Percentiles rank a stretch among this genome's conserved stretches.
Evolutionary conservation across 23 tunicate genomes (phyloP).

Genomic region (Phallusia fumigata): DNA sequence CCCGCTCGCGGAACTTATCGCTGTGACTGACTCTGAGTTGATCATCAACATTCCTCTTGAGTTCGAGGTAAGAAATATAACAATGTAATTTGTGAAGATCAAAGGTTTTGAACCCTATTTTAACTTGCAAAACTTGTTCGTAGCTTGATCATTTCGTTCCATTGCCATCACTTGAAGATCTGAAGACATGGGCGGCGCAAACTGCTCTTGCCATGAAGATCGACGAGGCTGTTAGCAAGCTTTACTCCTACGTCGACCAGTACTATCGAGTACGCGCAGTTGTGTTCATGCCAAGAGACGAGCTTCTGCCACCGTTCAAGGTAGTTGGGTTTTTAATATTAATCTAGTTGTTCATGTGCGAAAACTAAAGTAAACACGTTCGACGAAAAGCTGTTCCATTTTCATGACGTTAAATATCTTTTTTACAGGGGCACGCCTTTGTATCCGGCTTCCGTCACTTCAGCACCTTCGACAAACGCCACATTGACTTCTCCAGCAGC

Average conservation of each 20-base stretch:
- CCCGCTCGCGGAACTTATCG: slow-evolving; percentile 59
- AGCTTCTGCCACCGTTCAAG: slow-evolving; percentile 90
- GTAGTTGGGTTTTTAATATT: too few species aligned
- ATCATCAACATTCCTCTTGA: slow-evolving; percentile 74
- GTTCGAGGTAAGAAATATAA: slow-evolving; percentile 58
- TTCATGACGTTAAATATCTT: background rate
- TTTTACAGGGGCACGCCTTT: slow-evolving; percentile 78
- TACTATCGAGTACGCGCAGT: slow-evolving; percentile 68
- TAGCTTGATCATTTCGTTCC: slow-evolving; percentile 59
- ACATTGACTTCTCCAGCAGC: slow-evolving; percentile 62
- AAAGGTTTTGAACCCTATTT: background rate
- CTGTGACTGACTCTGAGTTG: slow-evolving; percentile 49
- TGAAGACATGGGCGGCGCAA: slow-evolving; percentile 63
- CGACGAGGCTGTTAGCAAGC: slow-evolving; percentile 32
- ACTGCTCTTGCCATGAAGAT: slow-evolving; percentile 63
- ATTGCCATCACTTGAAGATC: slow-evolving; percentile 55
- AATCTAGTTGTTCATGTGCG: too few species aligned
- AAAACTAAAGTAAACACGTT: too few species aligned
- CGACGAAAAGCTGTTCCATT: background rate
- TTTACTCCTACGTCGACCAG: slow-evolving; percentile 46
- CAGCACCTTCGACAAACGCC: slow-evolving; percentile 85
- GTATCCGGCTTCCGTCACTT: slow-evolving; percentile 88
- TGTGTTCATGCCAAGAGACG: slow-evolving; percentile 71
- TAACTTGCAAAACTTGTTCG: background rate
- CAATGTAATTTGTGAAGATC: background rate